A percentile compares a stretch with the other conserved stretches of the same genome.
phyloP scores from a whole-genome alignment of 2,888 invertebrate species.

The Bruchidius siliquastri region DNA sequence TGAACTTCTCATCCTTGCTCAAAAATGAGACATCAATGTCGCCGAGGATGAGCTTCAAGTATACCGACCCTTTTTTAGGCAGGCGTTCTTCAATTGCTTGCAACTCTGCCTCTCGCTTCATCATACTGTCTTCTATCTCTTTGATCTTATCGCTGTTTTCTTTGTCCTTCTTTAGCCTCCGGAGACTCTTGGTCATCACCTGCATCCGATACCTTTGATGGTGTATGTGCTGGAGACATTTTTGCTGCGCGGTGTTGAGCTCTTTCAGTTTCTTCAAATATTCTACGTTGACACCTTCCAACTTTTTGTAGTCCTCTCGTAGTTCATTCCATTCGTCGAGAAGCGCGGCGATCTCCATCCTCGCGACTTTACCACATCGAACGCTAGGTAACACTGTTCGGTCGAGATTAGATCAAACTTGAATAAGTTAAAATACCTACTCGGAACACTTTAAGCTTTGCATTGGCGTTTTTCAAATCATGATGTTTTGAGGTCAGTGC shows the following conservation, averaged over 20 bases:
- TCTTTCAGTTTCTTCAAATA: slow-evolving; percentile 79
- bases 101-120: slow-evolving; percentile 75
- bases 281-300: slow-evolving; percentile 69
- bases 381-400: not conserved
- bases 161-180: slow-evolving; percentile 2
- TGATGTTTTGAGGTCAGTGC: not conserved
- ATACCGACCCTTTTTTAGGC: slow-evolving; percentile 84
- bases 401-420: not conserved
- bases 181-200: slow-evolving; percentile 51
- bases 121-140: slow-evolving; percentile 51
- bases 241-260: slow-evolving; percentile 70
- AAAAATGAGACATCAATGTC: slow-evolving; percentile 93
- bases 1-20: slow-evolving; percentile 84
- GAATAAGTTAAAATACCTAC: not conserved
- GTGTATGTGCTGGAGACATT: slow-evolving; percentile 78
- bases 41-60: slow-evolving; percentile 87
- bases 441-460: not conserved
- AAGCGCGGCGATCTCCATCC: not conserved
- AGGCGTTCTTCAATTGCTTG: slow-evolving; percentile 86
- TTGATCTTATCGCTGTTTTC: slow-evolving; percentile 8
- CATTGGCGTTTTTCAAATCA: not conserved
- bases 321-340: slow-evolving; percentile 31
- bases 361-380: not conserved
- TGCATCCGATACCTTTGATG: slow-evolving; percentile 87
- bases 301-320: slow-evolving; percentile 25